phyloP scores from a whole-genome alignment of 2,797 vertebrate species.

The Coccyzus lansbergi region DNA sequence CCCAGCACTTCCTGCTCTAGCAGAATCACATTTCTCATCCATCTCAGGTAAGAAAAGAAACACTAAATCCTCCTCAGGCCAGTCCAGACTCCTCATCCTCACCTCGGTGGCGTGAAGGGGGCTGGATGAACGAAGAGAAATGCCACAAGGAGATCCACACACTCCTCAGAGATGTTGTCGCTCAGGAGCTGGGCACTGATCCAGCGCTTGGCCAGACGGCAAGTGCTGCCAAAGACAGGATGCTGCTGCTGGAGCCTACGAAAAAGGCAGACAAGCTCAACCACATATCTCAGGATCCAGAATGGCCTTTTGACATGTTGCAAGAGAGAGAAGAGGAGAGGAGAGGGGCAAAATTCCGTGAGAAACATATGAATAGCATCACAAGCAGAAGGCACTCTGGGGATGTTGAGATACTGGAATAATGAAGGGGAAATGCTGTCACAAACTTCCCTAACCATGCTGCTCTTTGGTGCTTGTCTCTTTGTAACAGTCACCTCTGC shows the following conservation, averaged over 20 bases:
- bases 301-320: background rate
- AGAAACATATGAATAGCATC: background rate
- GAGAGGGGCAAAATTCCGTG: background rate
- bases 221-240: constrained; percentile 85
- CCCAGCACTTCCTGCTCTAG: background rate
- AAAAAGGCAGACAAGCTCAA: background rate
- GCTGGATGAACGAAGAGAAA: constrained; percentile 91
- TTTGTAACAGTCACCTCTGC: background rate
- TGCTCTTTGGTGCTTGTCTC: background rate
- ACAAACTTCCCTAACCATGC: background rate
- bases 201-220: constrained; percentile 95
- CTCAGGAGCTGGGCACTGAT: constrained; percentile 90
- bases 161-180: constrained; percentile 84
- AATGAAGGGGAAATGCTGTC: background rate
- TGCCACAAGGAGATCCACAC: constrained; percentile 90
- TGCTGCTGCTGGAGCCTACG: constrained; percentile 93
- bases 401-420: background rate
- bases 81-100: background rate
- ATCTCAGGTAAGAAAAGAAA: background rate
- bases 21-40: background rate
- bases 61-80: rapidly evolving
- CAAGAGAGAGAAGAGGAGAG: background rate
- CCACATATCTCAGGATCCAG: background rate
- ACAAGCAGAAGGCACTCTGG: background rate
- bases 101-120: constrained; percentile 91